Percentiles rank a stretch among this genome's conserved stretches.
Conservation (phyloP, 1,140 invertebrate genomes). For the Apocrypta bakeri region DNA sequence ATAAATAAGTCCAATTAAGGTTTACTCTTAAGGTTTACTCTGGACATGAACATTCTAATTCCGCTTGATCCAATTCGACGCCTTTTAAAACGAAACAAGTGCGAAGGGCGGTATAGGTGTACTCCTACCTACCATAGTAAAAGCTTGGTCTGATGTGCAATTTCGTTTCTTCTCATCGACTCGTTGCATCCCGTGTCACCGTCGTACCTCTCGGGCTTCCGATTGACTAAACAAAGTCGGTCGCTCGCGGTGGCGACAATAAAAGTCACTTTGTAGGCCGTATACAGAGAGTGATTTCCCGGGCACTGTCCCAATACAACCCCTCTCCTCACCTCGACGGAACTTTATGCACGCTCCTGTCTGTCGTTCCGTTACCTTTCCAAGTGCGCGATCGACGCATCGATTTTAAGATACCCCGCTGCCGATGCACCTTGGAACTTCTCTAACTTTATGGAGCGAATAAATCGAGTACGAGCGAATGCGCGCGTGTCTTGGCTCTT, state of each 20-base stretch:
- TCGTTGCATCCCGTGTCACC: neutral
- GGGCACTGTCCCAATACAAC: neutral
- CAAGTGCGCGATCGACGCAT: neutral
- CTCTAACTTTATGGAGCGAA: neutral
- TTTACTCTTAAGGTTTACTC: neutral
- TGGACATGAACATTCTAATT: neutral
- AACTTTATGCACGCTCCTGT: constrained; percentile 9
- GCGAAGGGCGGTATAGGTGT: neutral
- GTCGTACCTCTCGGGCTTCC: neutral
- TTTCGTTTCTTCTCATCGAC: constrained; percentile 12
- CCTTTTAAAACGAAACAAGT: neutral
- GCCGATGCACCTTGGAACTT: neutral
- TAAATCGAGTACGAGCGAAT: neutral
- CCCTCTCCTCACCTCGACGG: neutral
- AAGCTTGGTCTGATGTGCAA: neutral
- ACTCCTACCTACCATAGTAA: neutral
- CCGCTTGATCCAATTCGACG: neutral
- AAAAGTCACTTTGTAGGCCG: constrained; percentile 21
- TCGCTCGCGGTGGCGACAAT: constrained; percentile 14
- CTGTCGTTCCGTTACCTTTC: constrained; percentile 2
- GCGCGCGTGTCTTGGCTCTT: neutral
- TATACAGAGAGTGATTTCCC: neutral
- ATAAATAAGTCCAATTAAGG: neutral
- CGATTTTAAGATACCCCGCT: neutral
- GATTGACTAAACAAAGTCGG: constrained; percentile 33